These are phyloP conservation scores for Esperia sulphurella DNA, from an alignment of 2,888 invertebrate genomes.

Conservation along the genomic window DNA sequence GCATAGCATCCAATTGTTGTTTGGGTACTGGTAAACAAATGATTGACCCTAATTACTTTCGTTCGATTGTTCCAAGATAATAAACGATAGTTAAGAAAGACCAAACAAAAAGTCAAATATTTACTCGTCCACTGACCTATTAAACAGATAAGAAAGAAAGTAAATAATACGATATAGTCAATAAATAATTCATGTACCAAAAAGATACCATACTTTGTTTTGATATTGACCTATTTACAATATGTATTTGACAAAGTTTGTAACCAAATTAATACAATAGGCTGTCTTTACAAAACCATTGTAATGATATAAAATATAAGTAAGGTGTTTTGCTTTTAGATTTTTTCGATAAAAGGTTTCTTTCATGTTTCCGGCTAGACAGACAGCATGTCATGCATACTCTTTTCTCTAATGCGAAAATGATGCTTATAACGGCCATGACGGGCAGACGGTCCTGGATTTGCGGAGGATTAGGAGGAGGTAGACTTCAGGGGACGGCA, in stretches of 20 bases:
- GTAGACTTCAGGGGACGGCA: no score
- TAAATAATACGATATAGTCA: conserved; percentile 59
- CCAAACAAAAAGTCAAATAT: conserved; percentile 40
- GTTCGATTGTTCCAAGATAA: conserved; percentile 26
- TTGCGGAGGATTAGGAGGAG: no score
- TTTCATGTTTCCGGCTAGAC: background rate
- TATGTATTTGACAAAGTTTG: conserved; percentile 11
- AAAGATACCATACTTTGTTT: conserved; percentile 56
- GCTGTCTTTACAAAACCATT: background rate
- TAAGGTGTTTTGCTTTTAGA: background rate
- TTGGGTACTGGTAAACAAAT: background rate
- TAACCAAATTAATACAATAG: background rate
- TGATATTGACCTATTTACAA: conserved; percentile 61
- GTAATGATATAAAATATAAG: no score
- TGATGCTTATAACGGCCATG: no score
- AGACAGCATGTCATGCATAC: no score
- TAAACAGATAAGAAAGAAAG: conserved; percentile 67
- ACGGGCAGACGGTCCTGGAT: no score
- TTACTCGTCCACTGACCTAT: conserved; percentile 60
- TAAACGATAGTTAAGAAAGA: conserved; percentile 37
- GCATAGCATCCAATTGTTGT: no score
- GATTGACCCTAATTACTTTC: conserved; percentile 2
- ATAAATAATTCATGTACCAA: conserved; percentile 58
- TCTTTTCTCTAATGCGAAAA: no score
- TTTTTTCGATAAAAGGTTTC: background rate